A percentile compares a stretch with the other conserved stretches of the same genome.
Conservation (phyloP, 2,797 vertebrate species). For the Karalla daura region DNA sequence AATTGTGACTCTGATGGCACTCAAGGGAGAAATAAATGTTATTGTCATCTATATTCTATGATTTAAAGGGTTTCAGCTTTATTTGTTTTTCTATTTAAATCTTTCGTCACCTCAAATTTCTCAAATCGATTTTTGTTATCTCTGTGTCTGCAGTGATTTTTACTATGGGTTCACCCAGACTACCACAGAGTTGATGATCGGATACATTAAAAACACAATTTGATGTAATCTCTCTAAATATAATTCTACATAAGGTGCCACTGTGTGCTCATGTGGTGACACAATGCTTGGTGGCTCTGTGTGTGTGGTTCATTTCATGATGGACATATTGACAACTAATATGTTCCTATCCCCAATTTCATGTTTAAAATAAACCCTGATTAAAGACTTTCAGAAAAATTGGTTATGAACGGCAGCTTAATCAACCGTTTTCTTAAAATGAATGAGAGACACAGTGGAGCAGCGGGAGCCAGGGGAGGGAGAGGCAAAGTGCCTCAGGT, state of each 20-base stretch:
- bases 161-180: neutral
- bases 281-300: no score
- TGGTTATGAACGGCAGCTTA: no score
- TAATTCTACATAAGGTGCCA: neutral
- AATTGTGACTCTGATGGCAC: constrained; percentile 44
- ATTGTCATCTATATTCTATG: constrained; percentile 34
- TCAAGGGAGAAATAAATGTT: constrained; percentile 41
- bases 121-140: neutral
- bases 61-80: constrained; percentile 35
- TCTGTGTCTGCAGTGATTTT: neutral
- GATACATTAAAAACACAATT: neutral
- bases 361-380: no score
- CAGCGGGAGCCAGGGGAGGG: no score
- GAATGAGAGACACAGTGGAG: no score
- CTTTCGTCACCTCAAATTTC: constrained; percentile 10
- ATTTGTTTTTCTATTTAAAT: constrained; percentile 11
- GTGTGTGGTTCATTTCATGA: no score
- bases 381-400: no score
- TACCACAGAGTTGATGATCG: neutral
- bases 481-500: no score
- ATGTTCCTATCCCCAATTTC: no score
- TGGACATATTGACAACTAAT: no score
- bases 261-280: no score
- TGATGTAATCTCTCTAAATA: neutral
- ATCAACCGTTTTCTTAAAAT: no score